phyloP scores from a whole-genome alignment of 1,140 invertebrate genomes.

The Bombus fervidus region DNA sequence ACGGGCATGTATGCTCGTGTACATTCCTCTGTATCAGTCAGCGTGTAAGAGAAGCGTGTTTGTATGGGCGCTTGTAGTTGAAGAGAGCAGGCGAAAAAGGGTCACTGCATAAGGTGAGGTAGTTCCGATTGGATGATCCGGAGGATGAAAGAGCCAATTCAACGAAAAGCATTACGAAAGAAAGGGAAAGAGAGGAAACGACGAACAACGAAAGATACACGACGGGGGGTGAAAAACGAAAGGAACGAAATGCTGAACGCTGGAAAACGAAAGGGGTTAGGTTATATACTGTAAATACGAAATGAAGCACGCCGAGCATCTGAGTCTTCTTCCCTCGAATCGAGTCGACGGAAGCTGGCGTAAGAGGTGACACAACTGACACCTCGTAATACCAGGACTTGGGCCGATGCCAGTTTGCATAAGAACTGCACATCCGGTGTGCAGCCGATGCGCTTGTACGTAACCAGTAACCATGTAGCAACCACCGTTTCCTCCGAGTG shows the following conservation, averaged over 20 bases:
- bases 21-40: constrained; percentile 16
- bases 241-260: background rate
- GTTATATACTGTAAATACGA: constrained; percentile 49
- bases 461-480: constrained; percentile 51
- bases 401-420: constrained; percentile 79
- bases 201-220: no score
- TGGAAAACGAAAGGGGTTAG: background rate
- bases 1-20: constrained; percentile 20
- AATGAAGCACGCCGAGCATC: constrained; percentile 43
- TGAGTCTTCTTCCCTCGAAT: no score
- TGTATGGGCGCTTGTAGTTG: constrained; percentile 18
- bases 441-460: constrained; percentile 62
- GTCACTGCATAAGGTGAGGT: background rate
- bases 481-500: constrained; percentile 45
- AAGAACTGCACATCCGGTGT: constrained; percentile 77
- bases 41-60: constrained; percentile 10
- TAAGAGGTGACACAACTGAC: constrained; percentile 76
- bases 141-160: constrained; percentile 4
- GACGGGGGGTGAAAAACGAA: background rate
- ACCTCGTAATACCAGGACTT: constrained; percentile 79
- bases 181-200: background rate
- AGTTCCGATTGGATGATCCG: constrained; percentile 31
- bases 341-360: constrained; percentile 62
- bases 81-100: constrained; percentile 29
- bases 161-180: no score